Evolutionary conservation across 2,113 vertebrate species (phyloP).

Genomic region (Neomonachus schauinslandi): DNA sequence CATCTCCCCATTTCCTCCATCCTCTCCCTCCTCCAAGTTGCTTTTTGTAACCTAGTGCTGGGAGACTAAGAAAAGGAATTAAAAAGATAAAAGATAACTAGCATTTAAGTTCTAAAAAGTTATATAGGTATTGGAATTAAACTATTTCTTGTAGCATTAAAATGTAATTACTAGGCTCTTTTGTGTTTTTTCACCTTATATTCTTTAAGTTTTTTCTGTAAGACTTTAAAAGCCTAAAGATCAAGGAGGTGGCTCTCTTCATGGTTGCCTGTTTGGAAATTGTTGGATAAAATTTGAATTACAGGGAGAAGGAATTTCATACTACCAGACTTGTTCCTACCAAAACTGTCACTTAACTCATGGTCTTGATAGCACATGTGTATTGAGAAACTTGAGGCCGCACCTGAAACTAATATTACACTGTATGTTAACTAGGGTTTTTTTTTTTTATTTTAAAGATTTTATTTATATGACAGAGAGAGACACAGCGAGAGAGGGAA

Average conservation of each 20-base stretch:
- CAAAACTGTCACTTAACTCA: background rate
- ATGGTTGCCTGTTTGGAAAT: background rate
- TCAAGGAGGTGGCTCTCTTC: background rate
- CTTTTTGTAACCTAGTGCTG: background rate
- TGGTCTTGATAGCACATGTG: background rate
- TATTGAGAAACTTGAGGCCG: background rate
- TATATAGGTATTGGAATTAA: background rate
- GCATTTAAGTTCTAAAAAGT: background rate
- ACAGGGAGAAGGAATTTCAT: slow-evolving; percentile 25
- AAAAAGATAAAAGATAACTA: background rate
- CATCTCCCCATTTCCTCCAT: background rate
- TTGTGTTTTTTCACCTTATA: background rate
- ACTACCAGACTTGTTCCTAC: background rate
- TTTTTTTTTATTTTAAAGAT: no score
- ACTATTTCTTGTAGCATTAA: background rate
- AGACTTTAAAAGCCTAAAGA: background rate
- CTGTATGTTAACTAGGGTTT: background rate
- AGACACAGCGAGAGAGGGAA: no score
- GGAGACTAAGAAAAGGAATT: background rate
- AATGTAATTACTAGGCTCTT: background rate
- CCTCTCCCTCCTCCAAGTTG: background rate
- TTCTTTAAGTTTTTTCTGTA: background rate
- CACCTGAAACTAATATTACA: background rate
- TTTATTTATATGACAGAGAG: no score
- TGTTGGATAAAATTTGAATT: slow-evolving; percentile 21